Conservation (phyloP, 2,888 invertebrate genomes). For the Dorcus hopei region DNA sequence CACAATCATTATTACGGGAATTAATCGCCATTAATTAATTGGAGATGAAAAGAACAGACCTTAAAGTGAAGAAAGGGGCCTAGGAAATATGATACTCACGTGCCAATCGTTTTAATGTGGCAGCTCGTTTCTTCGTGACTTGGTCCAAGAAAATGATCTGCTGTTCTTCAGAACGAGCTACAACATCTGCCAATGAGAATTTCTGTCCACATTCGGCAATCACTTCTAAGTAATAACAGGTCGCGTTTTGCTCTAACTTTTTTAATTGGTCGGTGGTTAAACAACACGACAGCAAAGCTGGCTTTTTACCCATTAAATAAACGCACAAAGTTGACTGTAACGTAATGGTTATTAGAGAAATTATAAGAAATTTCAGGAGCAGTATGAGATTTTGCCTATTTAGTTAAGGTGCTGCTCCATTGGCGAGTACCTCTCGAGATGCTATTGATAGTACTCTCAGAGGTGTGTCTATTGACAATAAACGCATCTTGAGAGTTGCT, state of each 20-base stretch:
- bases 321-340: conserved; percentile 41
- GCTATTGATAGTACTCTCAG: no score
- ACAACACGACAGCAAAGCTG: conserved; percentile 42
- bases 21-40: no score
- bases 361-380: not conserved
- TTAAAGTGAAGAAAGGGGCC: no score
- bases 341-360: conserved; percentile 4
- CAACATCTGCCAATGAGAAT: conserved; percentile 34
- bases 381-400: no score
- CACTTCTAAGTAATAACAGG: conserved; percentile 42
- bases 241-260: conserved; percentile 35
- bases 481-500: no score
- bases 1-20: no score
- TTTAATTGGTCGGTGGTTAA: conserved; percentile 39
- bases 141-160: conserved; percentile 35
- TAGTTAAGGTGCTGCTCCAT: no score
- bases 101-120: conserved; percentile 42
- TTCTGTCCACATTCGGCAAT: conserved; percentile 38
- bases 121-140: conserved; percentile 40
- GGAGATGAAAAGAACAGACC: no score
- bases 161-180: conserved; percentile 31
- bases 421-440: no score
- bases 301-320: conserved; percentile 41
- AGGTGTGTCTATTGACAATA: no score
- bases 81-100: conserved; percentile 34